Evolutionary conservation across 2,797 vertebrate genomes (phyloP).

Genomic region (Antrozous pallidus): DNA sequence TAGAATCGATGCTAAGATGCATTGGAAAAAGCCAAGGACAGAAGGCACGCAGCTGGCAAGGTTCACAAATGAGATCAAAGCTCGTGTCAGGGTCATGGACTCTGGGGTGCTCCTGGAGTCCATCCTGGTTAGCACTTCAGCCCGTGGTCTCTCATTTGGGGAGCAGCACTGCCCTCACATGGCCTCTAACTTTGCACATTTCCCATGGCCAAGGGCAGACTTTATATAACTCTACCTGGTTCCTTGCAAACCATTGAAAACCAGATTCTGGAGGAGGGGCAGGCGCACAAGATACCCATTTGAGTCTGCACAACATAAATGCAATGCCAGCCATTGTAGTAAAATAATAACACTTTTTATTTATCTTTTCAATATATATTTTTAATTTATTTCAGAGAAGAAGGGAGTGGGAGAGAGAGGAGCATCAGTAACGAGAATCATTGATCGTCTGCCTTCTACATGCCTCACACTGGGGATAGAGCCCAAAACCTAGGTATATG

Average conservation of each 20-base stretch:
- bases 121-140: not conserved
- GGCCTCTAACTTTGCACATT: not conserved
- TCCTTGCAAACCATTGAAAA: not conserved
- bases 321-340: too few relatives aligned
- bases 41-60: too few relatives aligned
- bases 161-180: rapidly evolving
- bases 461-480: too few relatives aligned
- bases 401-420: not conserved
- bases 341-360: not conserved
- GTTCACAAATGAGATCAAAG: not conserved
- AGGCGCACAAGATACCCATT: rapidly evolving
- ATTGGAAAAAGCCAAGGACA: not conserved
- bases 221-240: rapidly evolving
- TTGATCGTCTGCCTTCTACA: not conserved
- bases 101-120: rapidly evolving
- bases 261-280: rapidly evolving
- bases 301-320: not conserved
- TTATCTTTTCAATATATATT: not conserved
- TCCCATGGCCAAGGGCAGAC: too few relatives aligned
- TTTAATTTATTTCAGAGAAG: not conserved
- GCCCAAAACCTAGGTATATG: too few relatives aligned
- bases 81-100: rapidly evolving
- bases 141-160: too few relatives aligned
- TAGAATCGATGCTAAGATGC: too few relatives aligned
- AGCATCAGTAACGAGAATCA: not conserved